A percentile compares a stretch with the other conserved stretches of the same genome.
phyloP scores from a whole-genome alignment of 1,140 invertebrate genomes.

The Platorchestia sp. region DNA sequence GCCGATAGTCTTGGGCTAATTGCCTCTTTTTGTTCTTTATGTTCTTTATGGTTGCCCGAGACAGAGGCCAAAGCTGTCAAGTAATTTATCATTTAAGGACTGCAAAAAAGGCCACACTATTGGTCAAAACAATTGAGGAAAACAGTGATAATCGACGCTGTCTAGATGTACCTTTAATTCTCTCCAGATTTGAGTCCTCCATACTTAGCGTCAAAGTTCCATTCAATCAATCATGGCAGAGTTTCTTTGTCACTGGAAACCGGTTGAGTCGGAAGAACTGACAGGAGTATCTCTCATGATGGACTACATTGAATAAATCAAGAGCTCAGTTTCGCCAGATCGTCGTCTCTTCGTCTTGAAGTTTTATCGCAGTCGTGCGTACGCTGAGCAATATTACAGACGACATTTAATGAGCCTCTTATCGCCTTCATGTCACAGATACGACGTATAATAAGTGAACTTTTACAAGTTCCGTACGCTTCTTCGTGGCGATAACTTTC shows the following conservation, averaged over 20 bases:
- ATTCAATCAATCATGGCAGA: background rate
- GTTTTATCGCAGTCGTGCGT: background rate
- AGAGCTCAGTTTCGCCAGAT: background rate
- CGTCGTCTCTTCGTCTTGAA: background rate
- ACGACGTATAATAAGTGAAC: background rate
- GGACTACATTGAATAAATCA: background rate
- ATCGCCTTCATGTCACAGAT: background rate
- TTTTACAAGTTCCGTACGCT: background rate
- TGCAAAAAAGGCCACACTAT: slow-evolving; percentile 34
- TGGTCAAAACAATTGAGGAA: slow-evolving; percentile 39
- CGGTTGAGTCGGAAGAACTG: background rate
- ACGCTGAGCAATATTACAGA: background rate
- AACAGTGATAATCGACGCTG: background rate
- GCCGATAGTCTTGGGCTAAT: background rate
- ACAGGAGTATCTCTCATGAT: background rate
- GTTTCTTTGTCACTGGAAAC: background rate
- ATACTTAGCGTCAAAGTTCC: background rate
- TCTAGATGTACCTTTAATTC: background rate
- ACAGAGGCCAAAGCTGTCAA: slow-evolving; percentile 29
- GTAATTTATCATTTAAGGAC: slow-evolving; percentile 40
- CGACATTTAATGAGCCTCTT: background rate
- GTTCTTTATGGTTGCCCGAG: slow-evolving; percentile 9
- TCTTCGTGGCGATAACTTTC: background rate
- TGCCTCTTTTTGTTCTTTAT: slow-evolving; percentile 26
- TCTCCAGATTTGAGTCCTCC: background rate